phyloP scores from a whole-genome alignment of 2,113 vertebrate genomes.

The Corythoichthys haematopterus region DNA sequence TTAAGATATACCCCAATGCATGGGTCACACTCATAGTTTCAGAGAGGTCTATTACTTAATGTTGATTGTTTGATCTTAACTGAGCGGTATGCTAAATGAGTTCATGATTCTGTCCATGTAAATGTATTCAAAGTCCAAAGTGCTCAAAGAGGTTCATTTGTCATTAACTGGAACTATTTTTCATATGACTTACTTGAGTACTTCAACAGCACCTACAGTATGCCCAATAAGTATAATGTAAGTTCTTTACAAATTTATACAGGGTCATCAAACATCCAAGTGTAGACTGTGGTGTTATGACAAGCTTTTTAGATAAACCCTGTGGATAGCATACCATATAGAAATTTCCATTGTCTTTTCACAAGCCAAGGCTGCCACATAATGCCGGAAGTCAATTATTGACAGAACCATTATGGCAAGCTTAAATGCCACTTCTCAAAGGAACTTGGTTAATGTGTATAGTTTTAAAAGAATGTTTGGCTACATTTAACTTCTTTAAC shows the following conservation, averaged over 20 bases:
- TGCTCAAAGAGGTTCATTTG: conserved; percentile 35
- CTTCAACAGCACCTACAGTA: not conserved
- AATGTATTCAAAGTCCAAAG: not conserved
- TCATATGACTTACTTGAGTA: not conserved
- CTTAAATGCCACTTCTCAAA: conserved; percentile 40
- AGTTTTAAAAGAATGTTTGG: conserved; percentile 7
- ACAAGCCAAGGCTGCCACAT: conserved; percentile 20
- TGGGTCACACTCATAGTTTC: not conserved
- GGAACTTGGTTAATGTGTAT: conserved; percentile 54
- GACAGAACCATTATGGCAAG: conserved; percentile 50
- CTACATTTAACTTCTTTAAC: conserved; percentile 18
- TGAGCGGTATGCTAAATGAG: not conserved
- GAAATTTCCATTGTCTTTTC: conserved; percentile 27
- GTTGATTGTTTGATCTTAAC: not conserved
- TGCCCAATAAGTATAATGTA: not conserved
- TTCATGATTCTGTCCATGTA: not conserved
- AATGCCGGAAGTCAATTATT: conserved; percentile 48
- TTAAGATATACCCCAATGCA: not conserved
- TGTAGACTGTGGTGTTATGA: not conserved
- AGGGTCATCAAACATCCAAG: not conserved
- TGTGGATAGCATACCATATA: not conserved
- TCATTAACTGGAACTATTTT: conserved; percentile 21
- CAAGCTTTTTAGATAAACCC: not conserved
- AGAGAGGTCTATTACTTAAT: not conserved
- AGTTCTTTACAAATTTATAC: not conserved